A percentile compares a stretch with the other conserved stretches of the same genome.
Conservation (phyloP, 2,113 vertebrate species). For the Caranx ignobilis region DNA sequence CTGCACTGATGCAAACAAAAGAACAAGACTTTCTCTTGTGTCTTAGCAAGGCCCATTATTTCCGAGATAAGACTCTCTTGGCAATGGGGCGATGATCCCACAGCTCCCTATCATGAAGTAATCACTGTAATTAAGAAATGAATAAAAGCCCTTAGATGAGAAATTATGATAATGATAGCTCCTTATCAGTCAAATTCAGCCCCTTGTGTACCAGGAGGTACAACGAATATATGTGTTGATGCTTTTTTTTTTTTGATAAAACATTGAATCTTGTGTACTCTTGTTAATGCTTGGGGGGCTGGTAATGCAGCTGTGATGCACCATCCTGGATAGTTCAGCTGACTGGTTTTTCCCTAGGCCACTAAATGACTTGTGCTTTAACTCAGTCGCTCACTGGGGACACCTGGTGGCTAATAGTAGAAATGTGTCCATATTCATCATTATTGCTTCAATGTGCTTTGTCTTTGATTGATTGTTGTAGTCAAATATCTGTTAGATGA, state of each 20-base stretch:
- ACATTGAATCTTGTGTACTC: background rate
- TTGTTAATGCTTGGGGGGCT: slow-evolving; percentile 9
- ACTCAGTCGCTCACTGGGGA: slow-evolving; percentile 48
- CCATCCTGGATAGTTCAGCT: slow-evolving; percentile 40
- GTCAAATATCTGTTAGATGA: background rate
- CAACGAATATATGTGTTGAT: background rate
- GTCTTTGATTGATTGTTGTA: background rate
- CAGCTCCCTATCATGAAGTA: slow-evolving; percentile 10
- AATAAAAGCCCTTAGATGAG: slow-evolving; percentile 17
- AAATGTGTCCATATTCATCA: background rate
- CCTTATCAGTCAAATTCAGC: slow-evolving; percentile 11
- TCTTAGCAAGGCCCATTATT: slow-evolving; percentile 11
- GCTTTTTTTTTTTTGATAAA: background rate
- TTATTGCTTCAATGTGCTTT: background rate
- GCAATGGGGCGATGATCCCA: slow-evolving; percentile 6
- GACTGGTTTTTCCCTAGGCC: slow-evolving; percentile 25
- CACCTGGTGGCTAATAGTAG: slow-evolving; percentile 56
- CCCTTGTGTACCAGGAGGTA: background rate
- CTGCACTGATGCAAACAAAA: slow-evolving; percentile 3
- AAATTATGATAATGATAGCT: slow-evolving; percentile 5
- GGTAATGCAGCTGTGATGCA: slow-evolving; percentile 54
- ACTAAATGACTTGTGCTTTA: slow-evolving; percentile 53
- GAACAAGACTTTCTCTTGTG: background rate
- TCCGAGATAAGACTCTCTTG: slow-evolving; percentile 36
- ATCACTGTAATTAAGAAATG: slow-evolving; percentile 59